These are phyloP conservation scores for Syngnathus rostellatus DNA, from an alignment of 2,797 vertebrate genomes.

Conservation along the genomic window DNA sequence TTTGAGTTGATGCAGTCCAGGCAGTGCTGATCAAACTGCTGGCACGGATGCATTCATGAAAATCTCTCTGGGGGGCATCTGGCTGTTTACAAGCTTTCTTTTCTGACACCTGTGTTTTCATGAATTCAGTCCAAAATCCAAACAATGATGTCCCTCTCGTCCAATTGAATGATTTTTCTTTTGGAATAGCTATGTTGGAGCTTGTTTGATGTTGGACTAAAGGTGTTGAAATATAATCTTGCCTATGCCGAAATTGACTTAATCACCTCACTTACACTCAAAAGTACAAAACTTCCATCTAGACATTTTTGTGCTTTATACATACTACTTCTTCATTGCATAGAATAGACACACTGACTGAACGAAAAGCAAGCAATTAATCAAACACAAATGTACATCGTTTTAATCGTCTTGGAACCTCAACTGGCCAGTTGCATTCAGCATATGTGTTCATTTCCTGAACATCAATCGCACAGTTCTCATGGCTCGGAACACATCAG, in stretches of 20 bases:
- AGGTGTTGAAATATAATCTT: background rate
- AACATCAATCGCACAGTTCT: slow-evolving; percentile 62
- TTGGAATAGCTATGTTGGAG: background rate
- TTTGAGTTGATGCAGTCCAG: background rate
- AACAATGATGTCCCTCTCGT: background rate
- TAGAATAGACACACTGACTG: background rate
- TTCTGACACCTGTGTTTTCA: background rate
- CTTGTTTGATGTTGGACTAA: background rate
- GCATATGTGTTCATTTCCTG: slow-evolving; percentile 67
- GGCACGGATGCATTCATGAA: background rate
- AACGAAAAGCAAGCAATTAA: slow-evolving; percentile 20
- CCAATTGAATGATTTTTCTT: too few species aligned
- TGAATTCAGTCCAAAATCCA: background rate
- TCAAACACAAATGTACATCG: slow-evolving; percentile 35
- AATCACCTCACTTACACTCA: too few species aligned
- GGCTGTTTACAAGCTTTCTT: background rate
- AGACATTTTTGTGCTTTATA: too few species aligned
- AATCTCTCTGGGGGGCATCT: background rate
- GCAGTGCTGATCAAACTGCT: background rate
- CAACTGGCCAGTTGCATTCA: slow-evolving; percentile 56
- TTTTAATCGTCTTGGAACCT: slow-evolving; percentile 52
- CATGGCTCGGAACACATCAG: slow-evolving; percentile 47
- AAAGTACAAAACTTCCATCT: too few species aligned
- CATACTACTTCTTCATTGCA: background rate
- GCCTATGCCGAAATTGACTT: too few species aligned